Evolutionary conservation across 2,888 invertebrate species (phyloP), one percentile per base, ranked within the genome.

Genomic region (Coelinius sp.): DNA sequence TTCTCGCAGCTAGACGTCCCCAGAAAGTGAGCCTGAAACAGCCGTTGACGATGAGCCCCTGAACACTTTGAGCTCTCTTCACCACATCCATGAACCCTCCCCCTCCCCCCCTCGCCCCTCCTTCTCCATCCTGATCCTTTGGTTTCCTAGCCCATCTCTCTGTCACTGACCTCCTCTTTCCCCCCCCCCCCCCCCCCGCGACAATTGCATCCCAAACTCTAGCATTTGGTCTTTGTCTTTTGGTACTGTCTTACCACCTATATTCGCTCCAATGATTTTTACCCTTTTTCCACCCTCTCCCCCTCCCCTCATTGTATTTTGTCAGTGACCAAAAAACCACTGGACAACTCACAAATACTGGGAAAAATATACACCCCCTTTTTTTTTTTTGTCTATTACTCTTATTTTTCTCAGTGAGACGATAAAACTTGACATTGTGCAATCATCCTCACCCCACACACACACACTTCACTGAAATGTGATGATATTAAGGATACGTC

Each of bases 21-120:
- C 74, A 69, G 71, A 68, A 66, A 44, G 46, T 38, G 73, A 77
- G 68, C 75, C 78, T 56, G 75, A 76, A 76, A 77, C 70, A 66
- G 49, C 44, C 46, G 41, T 31, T 72, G 75, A 70, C 73, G 67
- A 68, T 75, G 77, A 77, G 76, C 78, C 74, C 73, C 76, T 71
- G 77, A 77, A 78, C 75, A 74, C 77, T 78, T 78, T 77, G 77
- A 78, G 79, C 62, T 62, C 59, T 46, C 41, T 24, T 63, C 41
- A 38, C 68, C 66, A 69, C 63, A 68, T 59, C 59, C 59, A 64
- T 64, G 56, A 65, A 53, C 14, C 10, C 20, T 31, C 20, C 56
- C 27, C 66, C 44, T 31, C 10, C 38, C 22, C 35, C 31, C 12
- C 38, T n/a, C n/a, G n/a, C 20, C 46, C 20, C 56, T 17, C 66